A percentile compares a stretch with the other conserved stretches of the same genome.
Evolutionary conservation across 2,888 invertebrate species (phyloP).

Genomic region (Erynnis tages): DNA sequence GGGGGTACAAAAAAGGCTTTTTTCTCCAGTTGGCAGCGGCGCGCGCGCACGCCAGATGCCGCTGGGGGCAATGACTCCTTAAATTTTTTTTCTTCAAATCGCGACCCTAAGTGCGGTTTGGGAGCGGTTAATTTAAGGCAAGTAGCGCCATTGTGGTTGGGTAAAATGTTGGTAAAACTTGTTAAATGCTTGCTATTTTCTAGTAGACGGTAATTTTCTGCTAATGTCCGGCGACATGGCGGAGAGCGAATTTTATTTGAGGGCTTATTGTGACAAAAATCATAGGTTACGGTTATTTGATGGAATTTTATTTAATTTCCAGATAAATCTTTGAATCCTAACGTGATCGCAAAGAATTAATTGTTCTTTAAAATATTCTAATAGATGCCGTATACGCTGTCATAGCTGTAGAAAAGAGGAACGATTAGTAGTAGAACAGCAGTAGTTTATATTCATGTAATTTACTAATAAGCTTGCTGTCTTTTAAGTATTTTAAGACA

Average conservation of each 20-base stretch:
- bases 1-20: constrained; percentile 49
- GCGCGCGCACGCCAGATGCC: constrained; percentile 71
- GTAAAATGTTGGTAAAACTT: constrained; percentile 23
- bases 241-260: constrained; percentile 1
- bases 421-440: too few relatives aligned
- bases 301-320: not conserved
- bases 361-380: too few relatives aligned
- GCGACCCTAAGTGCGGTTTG: constrained; percentile 72
- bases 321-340: too few relatives aligned
- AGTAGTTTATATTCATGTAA: too few relatives aligned
- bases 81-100: constrained; percentile 59
- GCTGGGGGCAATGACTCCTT: constrained; percentile 71
- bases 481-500: too few relatives aligned
- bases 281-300: too few relatives aligned
- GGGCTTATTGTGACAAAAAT: not conserved
- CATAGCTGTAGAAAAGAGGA: too few relatives aligned
- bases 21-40: constrained; percentile 38
- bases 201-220: constrained; percentile 6
- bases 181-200: constrained; percentile 24
- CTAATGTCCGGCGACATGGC: not conserved
- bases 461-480: too few relatives aligned
- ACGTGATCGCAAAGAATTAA: too few relatives aligned
- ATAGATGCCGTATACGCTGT: too few relatives aligned
- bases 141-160: constrained; percentile 44
- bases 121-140: constrained; percentile 57